Percentiles rank a stretch among this genome's conserved stretches.
Evolutionary conservation across 2,113 vertebrate genomes (phyloP).

Genomic region (Syngnathus scovelli): DNA sequence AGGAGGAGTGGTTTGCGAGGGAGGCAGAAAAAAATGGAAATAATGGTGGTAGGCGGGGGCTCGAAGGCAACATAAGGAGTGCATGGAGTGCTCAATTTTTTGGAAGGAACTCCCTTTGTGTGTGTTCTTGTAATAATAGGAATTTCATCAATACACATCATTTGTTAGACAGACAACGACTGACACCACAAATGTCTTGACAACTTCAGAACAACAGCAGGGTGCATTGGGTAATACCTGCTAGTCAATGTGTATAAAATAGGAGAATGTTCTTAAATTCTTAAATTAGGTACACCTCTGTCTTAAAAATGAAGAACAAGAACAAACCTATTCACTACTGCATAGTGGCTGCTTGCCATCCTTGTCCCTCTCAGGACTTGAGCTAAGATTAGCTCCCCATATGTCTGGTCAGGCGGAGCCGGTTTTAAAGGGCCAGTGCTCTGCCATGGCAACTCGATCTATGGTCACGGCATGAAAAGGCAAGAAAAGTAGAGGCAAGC

Average conservation of each 20-base stretch:
- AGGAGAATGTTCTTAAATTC: too few relatives aligned
- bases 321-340: constrained; percentile 36
- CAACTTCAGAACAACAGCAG: not conserved
- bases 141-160: constrained; percentile 25
- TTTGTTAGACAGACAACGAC: constrained; percentile 10
- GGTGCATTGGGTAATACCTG: too few relatives aligned
- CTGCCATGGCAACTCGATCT: constrained; percentile 12
- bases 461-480: not conserved
- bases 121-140: constrained; percentile 29
- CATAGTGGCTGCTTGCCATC: constrained; percentile 67
- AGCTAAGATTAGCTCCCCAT: constrained; percentile 80
- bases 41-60: constrained; percentile 42
- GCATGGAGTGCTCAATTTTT: constrained; percentile 25
- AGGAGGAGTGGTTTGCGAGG: constrained; percentile 37
- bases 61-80: constrained; percentile 37
- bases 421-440: constrained; percentile 70
- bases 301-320: not conserved
- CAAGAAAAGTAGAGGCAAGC: not conserved
- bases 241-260: too few relatives aligned
- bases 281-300: constrained; percentile 7
- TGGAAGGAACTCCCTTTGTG: constrained; percentile 56
- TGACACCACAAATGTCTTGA: not conserved
- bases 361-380: constrained; percentile 67
- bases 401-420: constrained; percentile 69
- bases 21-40: constrained; percentile 35